Percentiles rank a stretch among this genome's conserved stretches.
These are phyloP conservation scores for Trichonephila clavata DNA, from an alignment of 1,140 invertebrate genomes.

Conservation along the genomic window DNA sequence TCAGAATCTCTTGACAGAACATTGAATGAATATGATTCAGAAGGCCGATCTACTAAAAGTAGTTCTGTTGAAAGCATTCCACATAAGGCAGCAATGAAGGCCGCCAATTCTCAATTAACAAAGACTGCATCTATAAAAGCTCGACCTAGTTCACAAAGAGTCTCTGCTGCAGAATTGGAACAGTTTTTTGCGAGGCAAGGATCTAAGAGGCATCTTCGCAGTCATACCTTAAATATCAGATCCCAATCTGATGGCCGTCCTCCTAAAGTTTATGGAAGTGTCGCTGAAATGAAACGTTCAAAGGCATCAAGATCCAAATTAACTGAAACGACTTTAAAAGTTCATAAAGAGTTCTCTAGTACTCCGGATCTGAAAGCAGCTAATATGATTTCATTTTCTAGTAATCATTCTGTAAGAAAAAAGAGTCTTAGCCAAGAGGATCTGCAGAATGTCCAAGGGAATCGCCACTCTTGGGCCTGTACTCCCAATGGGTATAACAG, in stretches of 20 bases:
- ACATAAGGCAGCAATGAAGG: conserved; percentile 70
- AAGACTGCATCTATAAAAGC: conserved; percentile 93
- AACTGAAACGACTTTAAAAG: conserved; percentile 72
- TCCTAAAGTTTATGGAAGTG: conserved; percentile 92
- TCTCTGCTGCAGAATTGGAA: conserved; percentile 93
- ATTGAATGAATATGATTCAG: conserved; percentile 76
- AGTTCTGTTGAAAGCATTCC: conserved; percentile 78
- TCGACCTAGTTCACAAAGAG: conserved; percentile 90
- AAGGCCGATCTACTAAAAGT: conserved; percentile 77
- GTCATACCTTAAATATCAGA: conserved; percentile 71
- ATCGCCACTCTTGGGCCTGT: conserved; percentile 80
- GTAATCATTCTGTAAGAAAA: conserved; percentile 27
- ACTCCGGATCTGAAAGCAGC: conserved; percentile 87
- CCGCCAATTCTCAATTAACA: neutral
- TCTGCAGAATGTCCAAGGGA: conserved; percentile 78
- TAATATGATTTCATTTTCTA: conserved; percentile 52
- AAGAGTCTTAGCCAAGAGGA: conserved; percentile 81
- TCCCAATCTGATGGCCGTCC: conserved; percentile 81
- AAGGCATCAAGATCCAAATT: conserved; percentile 80
- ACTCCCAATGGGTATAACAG: conserved; percentile 76
- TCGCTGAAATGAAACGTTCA: conserved; percentile 95
- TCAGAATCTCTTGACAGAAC: conserved; percentile 74
- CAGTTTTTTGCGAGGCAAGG: conserved; percentile 93
- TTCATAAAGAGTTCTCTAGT: conserved; percentile 91
- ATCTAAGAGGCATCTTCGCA: conserved; percentile 54